These are phyloP conservation scores for Pempheris klunzingeri DNA, from an alignment of 2,797 vertebrate genomes.

Conservation along the genomic window DNA sequence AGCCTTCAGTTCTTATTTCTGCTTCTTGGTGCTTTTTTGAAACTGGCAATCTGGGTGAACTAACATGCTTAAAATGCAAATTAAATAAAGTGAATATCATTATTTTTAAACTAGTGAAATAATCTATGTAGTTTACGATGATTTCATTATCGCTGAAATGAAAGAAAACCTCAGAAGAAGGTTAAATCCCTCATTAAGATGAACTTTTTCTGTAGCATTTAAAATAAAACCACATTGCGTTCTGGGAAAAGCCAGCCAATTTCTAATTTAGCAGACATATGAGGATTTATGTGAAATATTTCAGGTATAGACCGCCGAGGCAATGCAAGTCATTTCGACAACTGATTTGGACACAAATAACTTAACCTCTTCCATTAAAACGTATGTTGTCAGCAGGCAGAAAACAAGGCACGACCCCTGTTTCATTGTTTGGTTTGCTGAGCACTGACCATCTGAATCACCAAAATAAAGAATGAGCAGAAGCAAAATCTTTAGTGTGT, in stretches of 20 bases:
- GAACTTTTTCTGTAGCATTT: constrained; percentile 16
- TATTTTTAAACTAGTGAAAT: constrained; percentile 1
- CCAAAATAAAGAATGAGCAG: constrained; percentile 26
- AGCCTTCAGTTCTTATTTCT: neutral
- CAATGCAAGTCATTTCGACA: neutral
- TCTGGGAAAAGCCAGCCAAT: constrained; percentile 15
- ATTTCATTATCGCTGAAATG: constrained; percentile 24
- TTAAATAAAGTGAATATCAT: constrained; percentile 4
- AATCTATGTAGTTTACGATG: constrained; percentile 13
- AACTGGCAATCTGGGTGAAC: neutral
- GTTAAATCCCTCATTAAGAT: constrained; percentile 28
- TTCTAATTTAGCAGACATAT: constrained; percentile 12
- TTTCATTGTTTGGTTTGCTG: constrained; percentile 29
- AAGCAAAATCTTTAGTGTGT: constrained; percentile 57
- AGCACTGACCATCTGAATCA: constrained; percentile 55
- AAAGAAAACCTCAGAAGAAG: constrained; percentile 25
- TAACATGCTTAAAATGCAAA: constrained; percentile 21
- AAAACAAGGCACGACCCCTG: constrained; percentile 9
- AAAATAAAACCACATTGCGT: constrained; percentile 34
- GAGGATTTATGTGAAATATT: constrained; percentile 25
- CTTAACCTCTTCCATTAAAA: constrained; percentile 39
- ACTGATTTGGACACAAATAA: constrained; percentile 47
- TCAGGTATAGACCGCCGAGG: constrained; percentile 26
- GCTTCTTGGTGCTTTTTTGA: neutral
- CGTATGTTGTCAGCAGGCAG: constrained; percentile 33